Conservation (phyloP, 1,140 invertebrate species). For the Caerostris extrusa region DNA sequence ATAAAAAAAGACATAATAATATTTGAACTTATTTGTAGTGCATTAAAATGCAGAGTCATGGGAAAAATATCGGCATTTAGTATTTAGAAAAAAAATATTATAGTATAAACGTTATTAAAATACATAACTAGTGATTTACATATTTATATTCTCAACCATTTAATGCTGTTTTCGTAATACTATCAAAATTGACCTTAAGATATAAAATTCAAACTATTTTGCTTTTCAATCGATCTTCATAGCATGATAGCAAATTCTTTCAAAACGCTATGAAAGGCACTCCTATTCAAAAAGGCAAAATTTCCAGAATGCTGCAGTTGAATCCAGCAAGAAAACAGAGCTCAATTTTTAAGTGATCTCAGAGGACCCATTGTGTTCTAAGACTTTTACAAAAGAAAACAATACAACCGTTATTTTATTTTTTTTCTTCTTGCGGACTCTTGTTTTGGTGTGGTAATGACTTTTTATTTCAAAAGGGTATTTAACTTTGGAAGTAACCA, state of each 20-base stretch:
- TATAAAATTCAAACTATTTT: too few species aligned
- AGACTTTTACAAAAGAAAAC: not conserved
- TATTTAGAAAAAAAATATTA: too few species aligned
- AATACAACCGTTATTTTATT: not conserved
- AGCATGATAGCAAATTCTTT: not conserved
- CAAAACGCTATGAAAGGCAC: not conserved
- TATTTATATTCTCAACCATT: too few species aligned
- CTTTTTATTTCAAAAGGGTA: not conserved
- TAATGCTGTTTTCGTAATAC: too few species aligned
- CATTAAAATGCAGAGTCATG: too few species aligned
- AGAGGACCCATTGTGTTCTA: not conserved
- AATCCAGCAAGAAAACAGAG: not conserved
- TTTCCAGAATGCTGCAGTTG: not conserved
- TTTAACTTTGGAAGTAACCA: not conserved
- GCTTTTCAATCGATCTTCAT: not conserved
- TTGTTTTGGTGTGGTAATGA: constrained; percentile 18
- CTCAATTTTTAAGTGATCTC: constrained; percentile 15
- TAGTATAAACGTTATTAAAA: too few species aligned
- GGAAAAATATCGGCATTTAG: too few species aligned
- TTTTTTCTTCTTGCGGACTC: not conserved
- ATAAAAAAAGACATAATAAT: too few species aligned
- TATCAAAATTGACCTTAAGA: too few species aligned
- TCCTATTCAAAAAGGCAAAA: not conserved
- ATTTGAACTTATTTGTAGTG: too few species aligned
- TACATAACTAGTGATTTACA: too few species aligned